Evolutionary conservation across 2,113 vertebrate species (phyloP), one percentile per base, ranked within the genome.

Genomic region (Carassius gibelio): DNA sequence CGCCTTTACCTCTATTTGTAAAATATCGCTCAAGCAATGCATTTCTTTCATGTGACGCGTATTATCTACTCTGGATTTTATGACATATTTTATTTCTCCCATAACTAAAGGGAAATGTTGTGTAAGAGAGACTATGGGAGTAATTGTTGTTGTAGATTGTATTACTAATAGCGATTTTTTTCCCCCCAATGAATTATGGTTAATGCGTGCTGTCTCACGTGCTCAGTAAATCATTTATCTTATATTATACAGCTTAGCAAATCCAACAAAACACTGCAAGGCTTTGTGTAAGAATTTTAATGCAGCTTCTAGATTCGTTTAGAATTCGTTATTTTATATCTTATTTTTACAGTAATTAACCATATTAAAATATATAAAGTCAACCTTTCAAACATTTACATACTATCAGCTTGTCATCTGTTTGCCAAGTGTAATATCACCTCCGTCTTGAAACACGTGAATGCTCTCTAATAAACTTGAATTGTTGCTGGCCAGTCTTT

Each of bases 401-500:
- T 21, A 36, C 64, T 45, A 66, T 84, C 68, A 75, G 42, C 66
- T 38, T 78, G 83, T 87, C 81, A 80, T 48, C 42, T 71, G 83
- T 84, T 21, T n/a, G 36, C 15, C 14, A 9, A 30, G 23, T 68
- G 59, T 9, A 86, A 62, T 26, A 82, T 89, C 9, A 87, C 36
- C 88, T 83, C 55, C 8, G 55, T n/a, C 52, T 78, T n/a, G 19
- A 59, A 78, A 78, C 55, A 61, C 55, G 13, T 17, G 19, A n/a
- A 14, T 6, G 17, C 7, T 55, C 26, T 78, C 19, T 11, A 81
- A 50, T 66, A 68, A 50, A 87, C 92, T 93, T 93, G 93, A 93
- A 93, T 92, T 92, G 92, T 89, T 89, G 92, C 90, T 92, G 91
- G 92, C 84, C 88, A 92, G 92, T 92, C 91, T 45, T 45, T 91